Conservation (phyloP, 1,140 invertebrate genomes). For the Aphelinus certus region DNA sequence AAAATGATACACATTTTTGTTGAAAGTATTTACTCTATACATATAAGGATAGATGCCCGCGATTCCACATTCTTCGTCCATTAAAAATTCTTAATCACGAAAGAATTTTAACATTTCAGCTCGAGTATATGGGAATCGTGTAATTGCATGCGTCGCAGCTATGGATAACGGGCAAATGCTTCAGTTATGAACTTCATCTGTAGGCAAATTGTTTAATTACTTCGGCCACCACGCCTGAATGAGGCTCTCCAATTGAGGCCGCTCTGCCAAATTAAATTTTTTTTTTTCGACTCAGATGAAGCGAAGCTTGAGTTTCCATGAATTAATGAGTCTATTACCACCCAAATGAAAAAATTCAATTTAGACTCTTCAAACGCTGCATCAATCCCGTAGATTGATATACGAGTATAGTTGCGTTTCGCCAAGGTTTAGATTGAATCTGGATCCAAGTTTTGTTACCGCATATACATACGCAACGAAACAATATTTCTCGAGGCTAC, state of each 20-base stretch:
- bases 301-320: not conserved
- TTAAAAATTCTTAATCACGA: conserved; percentile 62
- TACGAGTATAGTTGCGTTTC: no score
- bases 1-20: no score
- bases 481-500: no score
- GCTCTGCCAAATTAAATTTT: conserved; percentile 31
- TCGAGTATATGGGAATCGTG: conserved; percentile 64
- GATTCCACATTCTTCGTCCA: conserved; percentile 50
- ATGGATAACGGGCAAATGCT: conserved; percentile 51
- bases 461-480: no score
- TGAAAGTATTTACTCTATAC: no score
- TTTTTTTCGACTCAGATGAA: conserved; percentile 3
- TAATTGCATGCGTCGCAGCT: conserved; percentile 62
- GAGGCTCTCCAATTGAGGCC: not conserved
- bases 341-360: no score
- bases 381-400: no score
- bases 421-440: no score
- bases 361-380: no score
- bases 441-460: no score
- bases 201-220: conserved; percentile 67
- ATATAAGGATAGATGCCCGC: conserved; percentile 6
- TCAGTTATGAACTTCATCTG: conserved; percentile 64
- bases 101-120: conserved; percentile 54
- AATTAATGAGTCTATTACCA: no score
- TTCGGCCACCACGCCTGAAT: conserved; percentile 25